Evolutionary conservation across 1,140 invertebrate genomes (phyloP).

Genomic region (Chionoecetes opilio): DNA sequence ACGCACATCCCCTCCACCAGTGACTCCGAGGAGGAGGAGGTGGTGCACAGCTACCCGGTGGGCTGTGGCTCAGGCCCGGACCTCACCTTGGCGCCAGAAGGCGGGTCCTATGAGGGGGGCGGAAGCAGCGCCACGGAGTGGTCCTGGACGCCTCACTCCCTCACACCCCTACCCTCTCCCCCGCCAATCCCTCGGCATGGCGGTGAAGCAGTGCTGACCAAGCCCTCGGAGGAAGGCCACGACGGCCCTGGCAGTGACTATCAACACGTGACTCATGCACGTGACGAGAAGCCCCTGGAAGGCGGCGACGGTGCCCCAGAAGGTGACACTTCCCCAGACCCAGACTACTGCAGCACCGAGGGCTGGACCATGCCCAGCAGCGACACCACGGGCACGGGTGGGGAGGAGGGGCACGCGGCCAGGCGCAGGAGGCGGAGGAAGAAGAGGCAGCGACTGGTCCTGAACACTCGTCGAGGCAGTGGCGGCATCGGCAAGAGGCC

Average conservation of each 20-base stretch:
- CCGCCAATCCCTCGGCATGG: background rate
- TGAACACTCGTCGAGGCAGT: background rate
- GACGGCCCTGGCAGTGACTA: background rate
- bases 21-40: background rate
- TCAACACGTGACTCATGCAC: background rate
- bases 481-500: background rate
- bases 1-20: background rate
- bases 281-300: background rate
- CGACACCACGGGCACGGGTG: background rate
- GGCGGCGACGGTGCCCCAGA: background rate
- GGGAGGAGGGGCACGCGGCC: background rate
- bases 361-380: background rate
- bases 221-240: background rate
- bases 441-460: background rate
- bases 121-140: background rate
- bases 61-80: background rate
- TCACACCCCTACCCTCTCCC: background rate
- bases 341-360: background rate
- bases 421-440: background rate
- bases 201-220: background rate
- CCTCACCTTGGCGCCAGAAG: background rate
- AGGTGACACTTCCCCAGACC: background rate
- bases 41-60: background rate
- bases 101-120: background rate
- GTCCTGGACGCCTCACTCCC: background rate